A percentile compares a stretch with the other conserved stretches of the same genome.
phyloP scores from a whole-genome alignment of 2,113 vertebrate species.

The Cyanoderma ruficeps region DNA sequence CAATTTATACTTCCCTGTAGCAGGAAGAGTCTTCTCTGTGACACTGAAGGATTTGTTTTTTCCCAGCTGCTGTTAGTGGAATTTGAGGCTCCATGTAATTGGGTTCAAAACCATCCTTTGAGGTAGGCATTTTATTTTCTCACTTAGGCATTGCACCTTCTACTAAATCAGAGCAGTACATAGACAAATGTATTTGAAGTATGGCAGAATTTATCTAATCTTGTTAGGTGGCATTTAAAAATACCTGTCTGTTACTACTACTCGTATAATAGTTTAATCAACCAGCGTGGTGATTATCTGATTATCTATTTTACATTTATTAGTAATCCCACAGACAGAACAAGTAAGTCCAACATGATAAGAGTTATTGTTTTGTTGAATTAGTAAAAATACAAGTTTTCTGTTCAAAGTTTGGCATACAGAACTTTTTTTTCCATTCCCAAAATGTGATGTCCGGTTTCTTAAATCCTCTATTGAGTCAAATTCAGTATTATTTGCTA shows the following conservation, averaged over 20 bases:
- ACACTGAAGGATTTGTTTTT: constrained; percentile 28
- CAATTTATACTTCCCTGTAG: constrained; percentile 22
- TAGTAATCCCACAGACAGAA: neutral
- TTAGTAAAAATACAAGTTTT: neutral
- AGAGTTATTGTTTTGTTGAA: neutral
- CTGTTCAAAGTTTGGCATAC: neutral
- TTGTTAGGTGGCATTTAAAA: neutral
- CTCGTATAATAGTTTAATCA: neutral
- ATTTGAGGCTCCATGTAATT: neutral
- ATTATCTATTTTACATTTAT: neutral
- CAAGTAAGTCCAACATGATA: neutral
- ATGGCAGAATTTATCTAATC: neutral
- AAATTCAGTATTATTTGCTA: neutral
- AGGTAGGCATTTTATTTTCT: neutral
- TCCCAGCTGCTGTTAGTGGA: neutral
- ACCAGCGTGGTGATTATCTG: neutral
- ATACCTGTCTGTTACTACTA: neutral
- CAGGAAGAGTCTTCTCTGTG: neutral
- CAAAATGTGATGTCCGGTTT: neutral
- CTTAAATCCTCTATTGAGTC: neutral
- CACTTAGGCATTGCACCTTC: neutral
- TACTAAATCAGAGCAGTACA: neutral
- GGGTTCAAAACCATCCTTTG: constrained; percentile 9
- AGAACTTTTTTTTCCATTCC: neutral
- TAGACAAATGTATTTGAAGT: neutral